Evolutionary conservation across 2,888 invertebrate genomes (phyloP).

Genomic region (Erpobdella octoculata): DNA sequence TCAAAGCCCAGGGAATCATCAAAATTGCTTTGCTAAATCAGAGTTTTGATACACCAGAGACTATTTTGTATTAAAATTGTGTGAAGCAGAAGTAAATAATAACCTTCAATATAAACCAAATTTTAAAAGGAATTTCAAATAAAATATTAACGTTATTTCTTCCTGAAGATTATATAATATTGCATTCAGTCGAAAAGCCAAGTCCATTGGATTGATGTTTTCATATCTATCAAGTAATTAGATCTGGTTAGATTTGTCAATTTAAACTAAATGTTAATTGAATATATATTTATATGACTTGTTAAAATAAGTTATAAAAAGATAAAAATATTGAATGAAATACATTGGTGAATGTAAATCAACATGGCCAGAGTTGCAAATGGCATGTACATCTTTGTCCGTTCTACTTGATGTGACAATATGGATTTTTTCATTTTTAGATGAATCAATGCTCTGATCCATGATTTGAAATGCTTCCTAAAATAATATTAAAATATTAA

Average conservation of each 20-base stretch:
- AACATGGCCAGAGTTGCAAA: constrained; percentile 36
- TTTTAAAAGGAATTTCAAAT: too few species aligned
- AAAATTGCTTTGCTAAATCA: too few species aligned
- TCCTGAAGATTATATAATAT: too few species aligned
- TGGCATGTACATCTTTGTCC: constrained; percentile 35
- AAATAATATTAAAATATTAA: neutral
- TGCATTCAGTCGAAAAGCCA: too few species aligned
- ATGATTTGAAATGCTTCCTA: constrained; percentile 16
- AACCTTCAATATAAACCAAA: too few species aligned
- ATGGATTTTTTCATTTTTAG: constrained; percentile 7
- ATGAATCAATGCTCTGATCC: neutral
- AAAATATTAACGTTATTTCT: too few species aligned
- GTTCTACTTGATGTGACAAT: constrained; percentile 35
- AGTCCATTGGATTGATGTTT: too few species aligned
- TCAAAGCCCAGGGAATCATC: too few species aligned
- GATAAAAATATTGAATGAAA: neutral
- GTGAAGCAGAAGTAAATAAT: too few species aligned
- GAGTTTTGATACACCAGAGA: too few species aligned
- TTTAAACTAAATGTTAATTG: neutral
- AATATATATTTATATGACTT: neutral
- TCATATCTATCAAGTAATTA: too few species aligned
- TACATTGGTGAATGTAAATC: constrained; percentile 28
- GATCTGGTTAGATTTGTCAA: neutral
- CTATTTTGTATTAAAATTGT: too few species aligned
- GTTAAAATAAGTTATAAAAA: neutral